These are phyloP conservation scores for Redunca redunca DNA, from an alignment of 2,113 vertebrate species.

Conservation along the genomic window DNA sequence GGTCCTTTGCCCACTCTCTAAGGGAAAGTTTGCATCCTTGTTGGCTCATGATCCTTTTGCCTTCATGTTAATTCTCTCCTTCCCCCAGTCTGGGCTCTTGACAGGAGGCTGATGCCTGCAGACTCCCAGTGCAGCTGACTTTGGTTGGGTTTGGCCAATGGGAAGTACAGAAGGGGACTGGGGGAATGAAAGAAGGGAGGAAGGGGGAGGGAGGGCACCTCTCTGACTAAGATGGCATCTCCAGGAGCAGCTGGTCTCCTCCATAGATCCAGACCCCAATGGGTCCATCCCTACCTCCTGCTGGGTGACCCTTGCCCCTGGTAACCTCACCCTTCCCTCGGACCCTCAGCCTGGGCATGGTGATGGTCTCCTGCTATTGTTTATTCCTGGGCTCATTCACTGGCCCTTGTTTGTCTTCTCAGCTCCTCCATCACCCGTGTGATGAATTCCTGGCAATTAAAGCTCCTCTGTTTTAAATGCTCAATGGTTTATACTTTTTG, in stretches of 20 bases:
- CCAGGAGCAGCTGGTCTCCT: neutral
- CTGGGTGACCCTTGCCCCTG: neutral
- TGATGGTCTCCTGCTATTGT: neutral
- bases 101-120: neutral
- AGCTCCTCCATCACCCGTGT: neutral
- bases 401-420: neutral
- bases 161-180: neutral
- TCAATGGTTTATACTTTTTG: neutral
- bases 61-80: neutral
- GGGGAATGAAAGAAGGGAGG: neutral
- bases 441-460: neutral
- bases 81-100: neutral
- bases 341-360: neutral
- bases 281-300: neutral
- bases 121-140: neutral
- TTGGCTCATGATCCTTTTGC: neutral
- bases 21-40: neutral
- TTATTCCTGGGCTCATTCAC: neutral
- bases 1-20: neutral
- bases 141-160: neutral
- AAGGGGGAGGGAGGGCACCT: too few species aligned
- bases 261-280: neutral
- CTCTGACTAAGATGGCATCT: neutral
- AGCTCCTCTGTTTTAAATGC: neutral
- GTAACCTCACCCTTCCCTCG: neutral